Evolutionary conservation across 1,140 invertebrate genomes (phyloP).

Genomic region (Gyrodactylus bullatarudis): DNA sequence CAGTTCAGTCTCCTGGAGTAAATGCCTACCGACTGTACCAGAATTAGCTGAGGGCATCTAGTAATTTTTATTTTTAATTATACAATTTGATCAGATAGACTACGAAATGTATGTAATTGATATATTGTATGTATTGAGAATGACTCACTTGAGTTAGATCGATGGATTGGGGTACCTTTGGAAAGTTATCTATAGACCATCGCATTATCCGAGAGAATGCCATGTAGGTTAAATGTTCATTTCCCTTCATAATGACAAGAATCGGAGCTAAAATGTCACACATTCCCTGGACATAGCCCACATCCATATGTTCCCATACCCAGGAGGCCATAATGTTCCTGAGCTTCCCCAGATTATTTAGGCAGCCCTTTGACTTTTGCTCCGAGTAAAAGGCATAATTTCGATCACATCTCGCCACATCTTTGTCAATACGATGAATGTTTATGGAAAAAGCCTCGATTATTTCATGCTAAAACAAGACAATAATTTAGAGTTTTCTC

Average conservation of each 20-base stretch:
- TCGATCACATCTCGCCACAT: conserved; percentile 8
- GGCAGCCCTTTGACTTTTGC: not conserved
- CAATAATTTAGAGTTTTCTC: not conserved
- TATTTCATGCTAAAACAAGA: conserved; percentile 7
- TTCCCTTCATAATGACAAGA: conserved; percentile 55
- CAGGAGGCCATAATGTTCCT: conserved; percentile 1
- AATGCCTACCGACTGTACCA: not conserved
- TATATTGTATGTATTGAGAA: too few relatives aligned
- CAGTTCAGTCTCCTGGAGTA: not conserved
- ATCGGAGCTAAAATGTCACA: conserved; percentile 68
- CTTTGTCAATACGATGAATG: conserved; percentile 9
- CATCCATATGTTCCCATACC: conserved; percentile 5
- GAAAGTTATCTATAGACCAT: conserved; percentile 58
- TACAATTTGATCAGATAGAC: too few relatives aligned
- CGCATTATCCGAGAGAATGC: conserved; percentile 63
- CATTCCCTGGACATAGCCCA: conserved; percentile 34
- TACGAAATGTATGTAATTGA: too few relatives aligned
- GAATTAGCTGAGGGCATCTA: conserved; percentile 24
- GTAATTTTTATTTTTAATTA: too few relatives aligned
- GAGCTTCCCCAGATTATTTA: conserved; percentile 1
- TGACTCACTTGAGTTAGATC: conserved; percentile 27
- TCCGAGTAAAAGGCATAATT: not conserved
- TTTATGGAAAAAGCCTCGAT: conserved; percentile 8
- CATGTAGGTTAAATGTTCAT: conserved; percentile 49
- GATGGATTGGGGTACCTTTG: conserved; percentile 21